Evolutionary conservation across 2,888 invertebrate genomes (phyloP).

Genomic region (Morpho deidamia): DNA sequence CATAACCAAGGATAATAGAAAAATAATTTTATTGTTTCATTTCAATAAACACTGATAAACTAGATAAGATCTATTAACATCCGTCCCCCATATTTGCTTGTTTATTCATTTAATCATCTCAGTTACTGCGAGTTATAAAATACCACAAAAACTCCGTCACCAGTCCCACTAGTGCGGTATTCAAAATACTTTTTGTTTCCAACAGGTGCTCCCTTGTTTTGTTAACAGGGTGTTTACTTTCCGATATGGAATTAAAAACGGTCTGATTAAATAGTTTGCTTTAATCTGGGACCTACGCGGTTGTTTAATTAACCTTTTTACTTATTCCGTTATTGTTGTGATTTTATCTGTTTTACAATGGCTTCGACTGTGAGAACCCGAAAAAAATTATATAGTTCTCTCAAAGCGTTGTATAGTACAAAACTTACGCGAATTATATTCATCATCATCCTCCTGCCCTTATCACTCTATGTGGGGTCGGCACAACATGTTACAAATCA

Average conservation of each 20-base stretch:
- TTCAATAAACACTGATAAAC: background rate
- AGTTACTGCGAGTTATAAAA: background rate
- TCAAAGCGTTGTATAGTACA: no score
- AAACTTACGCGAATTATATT: no score
- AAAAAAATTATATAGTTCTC: no score
- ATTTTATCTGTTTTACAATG: background rate
- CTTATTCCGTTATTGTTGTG: background rate
- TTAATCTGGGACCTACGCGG: slow-evolving; percentile 10
- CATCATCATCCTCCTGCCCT: no score
- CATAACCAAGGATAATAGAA: no score
- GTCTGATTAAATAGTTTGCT: slow-evolving; percentile 40
- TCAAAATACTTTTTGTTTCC: slow-evolving; percentile 37
- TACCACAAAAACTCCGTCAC: slow-evolving; percentile 20
- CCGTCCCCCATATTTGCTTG: no score
- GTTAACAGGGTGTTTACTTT: slow-evolving; percentile 36
- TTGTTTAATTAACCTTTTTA: slow-evolving; percentile 8
- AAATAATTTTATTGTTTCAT: no score
- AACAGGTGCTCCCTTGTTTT: slow-evolving; percentile 39
- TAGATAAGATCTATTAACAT: background rate
- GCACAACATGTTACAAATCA: no score
- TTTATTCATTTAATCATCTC: no score
- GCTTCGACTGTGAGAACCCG: background rate
- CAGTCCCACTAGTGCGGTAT: slow-evolving; percentile 1
- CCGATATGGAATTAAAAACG: slow-evolving; percentile 49
- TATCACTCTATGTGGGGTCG: no score